Base-by-base conservation (phyloP, 2,888 invertebrate genomes). In the Camponotus fellah region DNA sequence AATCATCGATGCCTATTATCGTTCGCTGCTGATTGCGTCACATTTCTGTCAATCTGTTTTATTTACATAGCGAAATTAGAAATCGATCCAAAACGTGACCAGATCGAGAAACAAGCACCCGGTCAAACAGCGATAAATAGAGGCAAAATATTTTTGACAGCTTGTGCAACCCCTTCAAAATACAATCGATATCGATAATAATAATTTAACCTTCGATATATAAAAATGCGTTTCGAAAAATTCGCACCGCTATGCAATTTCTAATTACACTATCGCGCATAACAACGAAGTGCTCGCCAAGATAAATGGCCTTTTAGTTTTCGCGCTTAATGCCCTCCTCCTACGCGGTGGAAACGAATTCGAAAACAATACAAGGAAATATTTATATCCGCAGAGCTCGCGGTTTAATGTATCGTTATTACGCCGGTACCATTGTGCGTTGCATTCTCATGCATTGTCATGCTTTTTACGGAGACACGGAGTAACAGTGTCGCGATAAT, bases 401-500 rank as follows among this genome's bases (percentile, higher is more conserved):
- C 26, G 32, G 72, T 17, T 76, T 76, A 34, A 77, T 26, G 37
- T 49, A 46, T 32, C 71, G 65, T 65, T 65, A 65, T 65, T 40
- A 40, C 65, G 40, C 74, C 58, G 40, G 65, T 17, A 12, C 14
- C 10, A 74, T 64, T 49, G 49, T 32, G 65, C 32, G n/a, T 14
- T 14, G 4, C n/a, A 21, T 37, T 21, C 21, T 26, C 9, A 40
- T 62, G 43, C 43, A 75, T 62, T 34, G 34, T 65, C 5, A 17
- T 10, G 14, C 43, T 72, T 79, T 76, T 79, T 79, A 71, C 58
- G 74, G 32, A 43, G 43, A n/a, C 56, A 17, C n/a, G n/a, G 32
- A 34, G n/a, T n/a, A 72, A 79, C 77, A 58, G 34, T 69, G 72
- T 77, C 77, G 79, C 75, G 79, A 80, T 80, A 80, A 75, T 80